Base-by-base conservation (phyloP, 2,888 invertebrate species). In the Apamea anceps region DNA sequence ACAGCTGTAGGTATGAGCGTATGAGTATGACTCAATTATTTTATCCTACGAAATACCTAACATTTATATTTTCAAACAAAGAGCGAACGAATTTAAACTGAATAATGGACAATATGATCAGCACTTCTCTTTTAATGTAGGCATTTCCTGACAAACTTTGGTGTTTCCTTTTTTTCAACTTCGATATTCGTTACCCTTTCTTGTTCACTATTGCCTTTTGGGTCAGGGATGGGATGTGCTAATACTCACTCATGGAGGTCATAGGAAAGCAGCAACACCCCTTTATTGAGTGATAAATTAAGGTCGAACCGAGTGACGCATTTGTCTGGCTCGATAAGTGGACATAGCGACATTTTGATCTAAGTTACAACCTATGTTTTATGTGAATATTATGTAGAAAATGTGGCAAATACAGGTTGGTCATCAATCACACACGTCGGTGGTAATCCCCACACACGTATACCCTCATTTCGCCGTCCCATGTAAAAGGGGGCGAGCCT, bases 21-120 rank as follows among this genome's bases (percentile, higher is more conserved):
- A 32, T 63, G 37, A 18, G 37, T 21, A 51, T 84, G 74, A 83
- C 60, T 83, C 76, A 84, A 68, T 72, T 15, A 54, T 62, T 37
- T 68, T 83, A 60, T 73, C 42, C 57, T 60, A 51, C 51, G n/a
- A 73, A 65, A 71, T 74, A 71, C 65, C 28, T 60, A 73, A 78
- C 42, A 37, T 70, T 54, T 28, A 15, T 70, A 42, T 70, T 63
- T 63, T 25, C 18, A 65, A 68, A 83, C 79, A 82, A 79, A 54
- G 63, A 65, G 10, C 15, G 57, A 73, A 21, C 15, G 37, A 72
- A 72, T 57, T 63, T 32, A 15, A 15, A 62, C 18, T 71, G 21
- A 67, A 32, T 81, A 66, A 48, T 66, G 42, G 2, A 25, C 32
- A 77, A 48, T 48, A 1, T 15, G 2, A 37, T n/a, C 25, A n/a